Conservation (phyloP, 2,888 invertebrate species). For the Geophilus truncorum region DNA sequence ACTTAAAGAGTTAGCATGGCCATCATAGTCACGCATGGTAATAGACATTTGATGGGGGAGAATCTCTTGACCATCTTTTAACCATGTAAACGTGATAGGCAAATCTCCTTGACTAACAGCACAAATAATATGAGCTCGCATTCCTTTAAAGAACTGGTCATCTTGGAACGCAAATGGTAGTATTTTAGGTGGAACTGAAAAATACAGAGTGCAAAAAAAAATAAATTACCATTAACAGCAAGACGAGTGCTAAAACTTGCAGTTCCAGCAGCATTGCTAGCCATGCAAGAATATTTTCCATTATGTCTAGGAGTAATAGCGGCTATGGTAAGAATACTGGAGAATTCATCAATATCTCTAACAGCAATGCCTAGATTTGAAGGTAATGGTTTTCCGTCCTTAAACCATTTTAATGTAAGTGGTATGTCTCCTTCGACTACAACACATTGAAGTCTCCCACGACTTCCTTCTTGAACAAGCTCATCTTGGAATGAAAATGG, state of each 20-base stretch:
- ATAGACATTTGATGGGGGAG: not conserved
- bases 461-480: not conserved
- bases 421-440: slow-evolving; percentile 7
- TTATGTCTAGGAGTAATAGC: slow-evolving; percentile 15
- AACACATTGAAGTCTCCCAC: slow-evolving; percentile 14
- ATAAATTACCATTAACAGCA: slow-evolving; percentile 16
- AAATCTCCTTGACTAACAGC: slow-evolving; percentile 37
- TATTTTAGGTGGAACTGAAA: slow-evolving; percentile 33
- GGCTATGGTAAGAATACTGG: slow-evolving; percentile 23
- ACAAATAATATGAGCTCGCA: slow-evolving; percentile 38
- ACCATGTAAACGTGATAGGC: slow-evolving; percentile 14
- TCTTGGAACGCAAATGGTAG: slow-evolving; percentile 36
- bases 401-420: not conserved
- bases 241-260: not conserved
- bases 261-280: not conserved
- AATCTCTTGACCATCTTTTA: slow-evolving; percentile 20
- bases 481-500: not conserved
- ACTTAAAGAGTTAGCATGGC: not conserved
- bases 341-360: slow-evolving; percentile 25
- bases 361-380: not conserved
- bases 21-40: not conserved
- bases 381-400: slow-evolving; percentile 3
- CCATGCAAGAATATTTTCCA: slow-evolving; percentile 2
- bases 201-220: not conserved
- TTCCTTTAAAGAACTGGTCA: slow-evolving; percentile 36